Conservation (phyloP, 2,888 invertebrate species). For the Caenorhabditis sulstoni region DNA sequence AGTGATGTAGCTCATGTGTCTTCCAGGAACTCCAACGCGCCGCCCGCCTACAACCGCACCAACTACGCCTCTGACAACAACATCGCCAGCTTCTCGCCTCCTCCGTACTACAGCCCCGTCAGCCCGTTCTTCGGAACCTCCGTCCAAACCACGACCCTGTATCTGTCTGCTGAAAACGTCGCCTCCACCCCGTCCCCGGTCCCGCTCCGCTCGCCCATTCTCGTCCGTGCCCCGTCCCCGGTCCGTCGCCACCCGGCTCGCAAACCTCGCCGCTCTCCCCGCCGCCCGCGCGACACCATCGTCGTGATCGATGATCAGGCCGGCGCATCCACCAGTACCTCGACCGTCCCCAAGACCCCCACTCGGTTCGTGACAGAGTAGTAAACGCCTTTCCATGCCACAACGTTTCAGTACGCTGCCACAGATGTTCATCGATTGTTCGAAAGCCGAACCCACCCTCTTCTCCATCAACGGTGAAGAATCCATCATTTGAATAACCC, state of each 20-base stretch:
- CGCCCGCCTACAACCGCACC: conserved; percentile 49
- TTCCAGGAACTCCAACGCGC: conserved; percentile 56
- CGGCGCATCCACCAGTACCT: conserved; percentile 30
- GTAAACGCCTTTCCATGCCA: not conserved
- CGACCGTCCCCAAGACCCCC: conserved; percentile 21
- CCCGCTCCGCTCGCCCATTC: conserved; percentile 14
- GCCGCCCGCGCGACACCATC: conserved; percentile 24
- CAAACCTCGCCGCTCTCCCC: conserved; percentile 41
- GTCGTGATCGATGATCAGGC: conserved; percentile 22
- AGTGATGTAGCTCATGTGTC: not conserved
- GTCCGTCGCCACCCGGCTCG: conserved; percentile 49
- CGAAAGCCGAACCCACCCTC: conserved; percentile 64
- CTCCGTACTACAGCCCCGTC: conserved; percentile 54
- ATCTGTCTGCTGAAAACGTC: conserved; percentile 42
- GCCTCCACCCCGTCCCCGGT: conserved; percentile 11
- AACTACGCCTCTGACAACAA: conserved; percentile 36
- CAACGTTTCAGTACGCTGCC: conserved; percentile 46
- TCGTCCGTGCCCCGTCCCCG: conserved; percentile 34
- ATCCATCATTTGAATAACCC: conserved; percentile 56
- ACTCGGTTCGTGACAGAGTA: conserved; percentile 7
- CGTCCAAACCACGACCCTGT: conserved; percentile 41
- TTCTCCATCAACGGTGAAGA: conserved; percentile 59
- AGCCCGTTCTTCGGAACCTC: conserved; percentile 38
- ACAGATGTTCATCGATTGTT: conserved; percentile 66
- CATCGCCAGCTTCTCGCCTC: conserved; percentile 58